Percentiles rank a stretch among this genome's conserved stretches.
These are phyloP conservation scores for Tyrophagus putrescentiae DNA, from an alignment of 1,140 invertebrate genomes.

Conservation along the genomic window DNA sequence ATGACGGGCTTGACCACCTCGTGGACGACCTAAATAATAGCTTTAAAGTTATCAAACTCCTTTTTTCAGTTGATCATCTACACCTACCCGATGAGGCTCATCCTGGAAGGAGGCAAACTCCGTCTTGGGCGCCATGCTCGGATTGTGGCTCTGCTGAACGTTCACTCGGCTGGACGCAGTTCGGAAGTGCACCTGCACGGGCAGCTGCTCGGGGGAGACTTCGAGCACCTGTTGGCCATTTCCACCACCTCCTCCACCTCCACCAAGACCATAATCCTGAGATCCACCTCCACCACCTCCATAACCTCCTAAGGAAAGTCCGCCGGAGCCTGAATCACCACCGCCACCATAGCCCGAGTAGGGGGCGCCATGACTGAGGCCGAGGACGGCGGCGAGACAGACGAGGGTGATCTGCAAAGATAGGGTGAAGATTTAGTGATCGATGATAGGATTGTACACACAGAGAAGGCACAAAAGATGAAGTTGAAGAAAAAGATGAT, in stretches of 20 bases:
- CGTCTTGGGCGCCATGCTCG: background rate
- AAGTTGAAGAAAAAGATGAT: background rate
- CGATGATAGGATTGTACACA: too few relatives aligned
- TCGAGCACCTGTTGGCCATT: constrained; percentile 4
- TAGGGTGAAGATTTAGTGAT: too few relatives aligned
- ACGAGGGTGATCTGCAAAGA: background rate
- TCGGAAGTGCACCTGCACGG: constrained; percentile 20
- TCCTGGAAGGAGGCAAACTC: constrained; percentile 17
- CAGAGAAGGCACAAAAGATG: background rate
- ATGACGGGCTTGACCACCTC: constrained; percentile 18
- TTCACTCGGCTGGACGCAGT: constrained; percentile 19
- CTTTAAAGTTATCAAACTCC: too few relatives aligned
- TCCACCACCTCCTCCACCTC: background rate
- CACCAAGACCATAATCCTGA: background rate
- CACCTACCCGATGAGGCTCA: constrained; percentile 3
- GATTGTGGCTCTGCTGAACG: constrained; percentile 19
- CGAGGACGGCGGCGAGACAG: constrained; percentile 10
- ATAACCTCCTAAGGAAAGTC: background rate
- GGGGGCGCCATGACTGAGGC: background rate
- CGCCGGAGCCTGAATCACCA: constrained; percentile 1
- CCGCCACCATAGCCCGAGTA: background rate
- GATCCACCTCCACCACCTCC: background rate
- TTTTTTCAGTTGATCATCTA: too few relatives aligned
- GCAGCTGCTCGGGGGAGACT: constrained; percentile 17
- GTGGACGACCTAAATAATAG: too few relatives aligned